Evolutionary conservation across 53 echinoderm and acorn worm species (phyloP).

Genomic region (Henricia sp.): DNA sequence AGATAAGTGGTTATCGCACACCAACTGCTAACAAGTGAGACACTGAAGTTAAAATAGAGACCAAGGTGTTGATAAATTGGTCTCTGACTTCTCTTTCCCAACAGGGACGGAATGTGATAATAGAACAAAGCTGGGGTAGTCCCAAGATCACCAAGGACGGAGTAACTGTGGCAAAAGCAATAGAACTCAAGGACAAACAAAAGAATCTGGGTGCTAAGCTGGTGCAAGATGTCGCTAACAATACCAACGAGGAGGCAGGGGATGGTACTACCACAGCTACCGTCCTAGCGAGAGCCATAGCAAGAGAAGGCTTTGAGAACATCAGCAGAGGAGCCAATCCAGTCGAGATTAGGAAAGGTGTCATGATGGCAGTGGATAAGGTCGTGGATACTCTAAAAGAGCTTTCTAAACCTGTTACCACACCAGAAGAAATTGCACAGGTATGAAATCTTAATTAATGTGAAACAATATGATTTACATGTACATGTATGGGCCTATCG

Average conservation of each 20-base stretch:
- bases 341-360: slow-evolving; percentile 84
- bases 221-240: slow-evolving; percentile 96
- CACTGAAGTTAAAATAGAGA: too few species aligned
- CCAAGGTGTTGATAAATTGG: too few species aligned
- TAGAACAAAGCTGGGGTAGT: slow-evolving; percentile 97
- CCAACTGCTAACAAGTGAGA: too few species aligned
- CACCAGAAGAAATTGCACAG: slow-evolving; percentile 99
- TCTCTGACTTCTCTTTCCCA: background rate
- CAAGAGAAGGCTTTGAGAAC: slow-evolving; percentile 92
- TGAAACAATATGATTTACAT: too few species aligned
- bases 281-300: slow-evolving; percentile 85
- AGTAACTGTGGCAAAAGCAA: slow-evolving; percentile 92
- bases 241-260: slow-evolving; percentile 92
- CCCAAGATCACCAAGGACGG: slow-evolving; percentile 98
- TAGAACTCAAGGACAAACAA: slow-evolving; percentile 91
- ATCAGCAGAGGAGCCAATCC: slow-evolving; percentile 94
- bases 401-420: slow-evolving; percentile 93
- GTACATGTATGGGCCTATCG: too few species aligned
- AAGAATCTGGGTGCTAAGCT: slow-evolving; percentile 91
- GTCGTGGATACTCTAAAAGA: slow-evolving; percentile 78
- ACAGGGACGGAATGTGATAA: slow-evolving; percentile 95
- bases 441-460: slow-evolving; percentile 55
- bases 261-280: slow-evolving; percentile 98
- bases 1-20: too few species aligned
- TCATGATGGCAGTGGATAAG: slow-evolving; percentile 85